Evolutionary conservation across 2,113 vertebrate species (phyloP).

Genomic region (Corythornis madagascariensis): DNA sequence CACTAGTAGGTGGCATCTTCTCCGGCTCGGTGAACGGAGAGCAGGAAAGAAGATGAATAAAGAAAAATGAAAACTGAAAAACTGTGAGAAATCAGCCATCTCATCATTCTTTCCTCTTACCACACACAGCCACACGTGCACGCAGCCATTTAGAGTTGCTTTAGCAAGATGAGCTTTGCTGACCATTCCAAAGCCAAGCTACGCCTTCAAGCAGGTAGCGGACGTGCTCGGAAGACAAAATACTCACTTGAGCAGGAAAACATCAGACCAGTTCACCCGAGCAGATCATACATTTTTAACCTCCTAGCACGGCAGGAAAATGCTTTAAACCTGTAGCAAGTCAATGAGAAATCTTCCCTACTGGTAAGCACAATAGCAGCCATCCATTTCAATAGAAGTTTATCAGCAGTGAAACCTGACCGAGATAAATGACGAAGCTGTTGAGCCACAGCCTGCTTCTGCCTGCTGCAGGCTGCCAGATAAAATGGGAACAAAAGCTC

Average conservation of each 20-base stretch:
- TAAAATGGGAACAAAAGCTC: constrained; percentile 74
- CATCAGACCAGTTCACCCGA: constrained; percentile 43
- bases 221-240: constrained; percentile 41
- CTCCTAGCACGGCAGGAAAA: constrained; percentile 61
- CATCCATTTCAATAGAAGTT: constrained; percentile 71
- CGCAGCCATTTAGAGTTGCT: neutral
- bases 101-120: constrained; percentile 6
- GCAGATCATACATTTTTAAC: constrained; percentile 67
- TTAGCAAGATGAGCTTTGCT: neutral
- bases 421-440: constrained; percentile 71
- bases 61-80: constrained; percentile 22
- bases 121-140: neutral
- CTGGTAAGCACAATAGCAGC: constrained; percentile 70
- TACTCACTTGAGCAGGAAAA: constrained; percentile 37
- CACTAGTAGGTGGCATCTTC: constrained; percentile 51
- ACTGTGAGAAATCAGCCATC: neutral
- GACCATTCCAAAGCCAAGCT: constrained; percentile 29
- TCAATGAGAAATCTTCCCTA: constrained; percentile 52
- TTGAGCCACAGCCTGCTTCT: constrained; percentile 69
- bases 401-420: constrained; percentile 73
- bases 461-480: constrained; percentile 73
- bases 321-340: constrained; percentile 64
- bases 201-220: constrained; percentile 12
- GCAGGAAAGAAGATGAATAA: neutral
- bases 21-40: constrained; percentile 7